Evolutionary conservation across 2,888 invertebrate genomes (phyloP).

Genomic region (Steinernema scapterisci): DNA sequence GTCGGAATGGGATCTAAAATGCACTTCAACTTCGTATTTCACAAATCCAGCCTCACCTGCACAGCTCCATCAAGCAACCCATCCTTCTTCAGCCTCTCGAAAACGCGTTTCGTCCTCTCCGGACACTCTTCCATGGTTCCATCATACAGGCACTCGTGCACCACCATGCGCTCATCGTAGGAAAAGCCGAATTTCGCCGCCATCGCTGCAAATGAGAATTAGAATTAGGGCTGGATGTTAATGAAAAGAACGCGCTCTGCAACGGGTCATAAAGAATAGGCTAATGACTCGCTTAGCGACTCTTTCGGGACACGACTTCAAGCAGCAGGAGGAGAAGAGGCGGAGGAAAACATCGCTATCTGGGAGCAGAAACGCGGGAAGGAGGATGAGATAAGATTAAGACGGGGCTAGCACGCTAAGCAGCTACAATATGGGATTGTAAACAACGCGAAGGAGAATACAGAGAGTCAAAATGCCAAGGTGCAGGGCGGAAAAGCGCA

Average conservation of each 20-base stretch:
- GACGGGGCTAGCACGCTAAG: neutral
- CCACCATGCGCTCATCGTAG: conserved; percentile 56
- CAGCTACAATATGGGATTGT: too few relatives aligned
- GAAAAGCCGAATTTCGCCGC: conserved; percentile 46
- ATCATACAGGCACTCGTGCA: conserved; percentile 53
- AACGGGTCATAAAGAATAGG: neutral
- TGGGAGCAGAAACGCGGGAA: neutral
- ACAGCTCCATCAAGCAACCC: conserved; percentile 44
- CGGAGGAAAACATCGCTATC: neutral
- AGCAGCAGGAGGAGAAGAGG: neutral
- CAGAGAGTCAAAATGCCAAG: too few relatives aligned
- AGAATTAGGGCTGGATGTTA: neutral
- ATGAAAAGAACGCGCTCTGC: neutral
- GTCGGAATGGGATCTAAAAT: neutral
- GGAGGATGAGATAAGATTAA: neutral
- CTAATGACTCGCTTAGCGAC: neutral
- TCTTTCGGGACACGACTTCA: neutral
- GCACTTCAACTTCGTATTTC: neutral
- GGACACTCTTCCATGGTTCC: conserved; percentile 56
- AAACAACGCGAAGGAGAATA: too few relatives aligned
- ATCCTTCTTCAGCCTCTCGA: conserved; percentile 47
- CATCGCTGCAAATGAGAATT: neutral
- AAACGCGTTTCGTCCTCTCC: conserved; percentile 49
- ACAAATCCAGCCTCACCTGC: conserved; percentile 36
- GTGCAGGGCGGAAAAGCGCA: too few relatives aligned